phyloP scores from a whole-genome alignment of 2,797 vertebrate genomes.

The Parotocinclus haroldoi region DNA sequence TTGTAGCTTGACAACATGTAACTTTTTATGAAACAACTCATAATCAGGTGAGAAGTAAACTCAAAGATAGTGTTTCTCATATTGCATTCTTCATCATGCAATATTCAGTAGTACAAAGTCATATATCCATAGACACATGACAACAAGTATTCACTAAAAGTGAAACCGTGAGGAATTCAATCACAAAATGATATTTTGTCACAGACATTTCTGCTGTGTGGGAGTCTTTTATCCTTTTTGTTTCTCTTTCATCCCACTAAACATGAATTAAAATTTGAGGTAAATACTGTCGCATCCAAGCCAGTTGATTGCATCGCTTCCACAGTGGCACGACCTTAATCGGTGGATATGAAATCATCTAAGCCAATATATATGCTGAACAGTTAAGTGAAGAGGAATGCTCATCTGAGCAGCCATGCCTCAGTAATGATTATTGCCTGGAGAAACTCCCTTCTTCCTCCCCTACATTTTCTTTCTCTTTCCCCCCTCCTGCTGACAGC shows the following conservation, averaged over 20 bases:
- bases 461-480: conserved; percentile 32
- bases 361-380: conserved; percentile 68
- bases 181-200: no score
- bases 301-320: conserved; percentile 63
- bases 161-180: no score
- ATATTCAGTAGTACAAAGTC: no score
- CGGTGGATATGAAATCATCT: conserved; percentile 68
- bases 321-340: conserved; percentile 59
- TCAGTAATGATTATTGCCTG: conserved; percentile 49
- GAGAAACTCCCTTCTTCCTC: conserved; percentile 44
- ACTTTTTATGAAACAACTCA: no score
- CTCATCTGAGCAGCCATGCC: conserved; percentile 38
- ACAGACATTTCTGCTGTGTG: no score
- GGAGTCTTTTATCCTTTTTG: no score
- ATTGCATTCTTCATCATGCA: no score
- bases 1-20: no score
- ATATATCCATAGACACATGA: no score
- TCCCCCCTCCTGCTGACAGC: conserved; percentile 16
- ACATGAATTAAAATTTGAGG: conserved; percentile 67
- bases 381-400: conserved; percentile 60
- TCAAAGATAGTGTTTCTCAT: no score
- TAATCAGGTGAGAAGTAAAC: no score
- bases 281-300: conserved; percentile 59
- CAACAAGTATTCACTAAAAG: no score
- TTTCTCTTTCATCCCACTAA: conserved; percentile 19